These are phyloP conservation scores for Dicrostonyx torquatus DNA, from an alignment of 2,797 vertebrate species.

Conservation along the genomic window DNA sequence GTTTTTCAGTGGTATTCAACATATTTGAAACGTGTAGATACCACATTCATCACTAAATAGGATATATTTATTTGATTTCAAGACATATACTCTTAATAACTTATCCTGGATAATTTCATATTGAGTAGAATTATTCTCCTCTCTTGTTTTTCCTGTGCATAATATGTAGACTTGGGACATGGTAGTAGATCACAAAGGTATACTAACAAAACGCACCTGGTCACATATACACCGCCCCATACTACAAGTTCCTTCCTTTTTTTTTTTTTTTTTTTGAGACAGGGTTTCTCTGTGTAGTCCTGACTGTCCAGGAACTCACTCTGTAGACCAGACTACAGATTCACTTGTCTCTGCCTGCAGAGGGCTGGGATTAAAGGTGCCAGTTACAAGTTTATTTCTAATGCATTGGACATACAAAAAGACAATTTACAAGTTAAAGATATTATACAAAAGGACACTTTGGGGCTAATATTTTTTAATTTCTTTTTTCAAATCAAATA, in stretches of 20 bases:
- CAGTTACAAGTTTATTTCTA: neutral
- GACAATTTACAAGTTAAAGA: slow-evolving; percentile 26
- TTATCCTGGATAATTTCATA: slow-evolving; percentile 24
- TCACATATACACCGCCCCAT: neutral
- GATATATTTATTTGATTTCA: slow-evolving; percentile 30
- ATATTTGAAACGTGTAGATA: neutral
- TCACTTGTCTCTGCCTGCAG: neutral
- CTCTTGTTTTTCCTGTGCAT: neutral
- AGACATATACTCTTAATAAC: neutral
- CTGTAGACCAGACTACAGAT: neutral
- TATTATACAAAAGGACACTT: slow-evolving; percentile 2
- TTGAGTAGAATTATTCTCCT: slow-evolving; percentile 27
- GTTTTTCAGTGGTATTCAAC: slow-evolving; percentile 11
- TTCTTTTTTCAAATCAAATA: neutral
- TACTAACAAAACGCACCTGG: neutral
- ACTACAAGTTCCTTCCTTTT: neutral
- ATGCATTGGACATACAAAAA: neutral
- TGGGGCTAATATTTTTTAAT: neutral
- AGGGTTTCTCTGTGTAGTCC: no score
- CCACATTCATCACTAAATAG: neutral
- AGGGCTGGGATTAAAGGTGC: neutral
- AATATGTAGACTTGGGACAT: neutral
- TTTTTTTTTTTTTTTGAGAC: no score
- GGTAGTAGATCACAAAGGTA: neutral
- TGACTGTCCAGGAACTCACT: neutral